Evolutionary conservation across 2,113 vertebrate genomes (phyloP).

Genomic region (Albula goreensis): DNA sequence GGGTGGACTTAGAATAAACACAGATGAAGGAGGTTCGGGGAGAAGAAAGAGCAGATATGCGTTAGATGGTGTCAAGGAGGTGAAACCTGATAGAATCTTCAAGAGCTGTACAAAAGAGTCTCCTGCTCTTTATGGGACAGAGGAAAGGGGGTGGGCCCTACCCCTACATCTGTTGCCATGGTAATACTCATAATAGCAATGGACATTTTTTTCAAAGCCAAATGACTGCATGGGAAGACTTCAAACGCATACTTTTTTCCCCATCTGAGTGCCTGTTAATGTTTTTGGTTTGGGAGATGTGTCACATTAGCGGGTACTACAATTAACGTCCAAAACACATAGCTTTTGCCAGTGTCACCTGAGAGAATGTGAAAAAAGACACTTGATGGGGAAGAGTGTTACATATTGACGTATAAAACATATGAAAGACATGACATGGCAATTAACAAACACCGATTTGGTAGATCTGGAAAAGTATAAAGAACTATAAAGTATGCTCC

Average conservation of each 20-base stretch:
- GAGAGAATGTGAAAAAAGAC: background rate
- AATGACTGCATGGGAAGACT: background rate
- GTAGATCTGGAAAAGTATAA: too few relatives aligned
- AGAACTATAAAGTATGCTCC: too few relatives aligned
- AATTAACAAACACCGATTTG: too few relatives aligned
- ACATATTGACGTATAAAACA: background rate
- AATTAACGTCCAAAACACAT: background rate
- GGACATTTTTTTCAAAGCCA: background rate
- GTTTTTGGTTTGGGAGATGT: background rate
- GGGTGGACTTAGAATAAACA: background rate
- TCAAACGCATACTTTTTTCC: background rate
- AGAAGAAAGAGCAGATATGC: background rate
- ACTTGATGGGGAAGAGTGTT: background rate
- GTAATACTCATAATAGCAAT: background rate
- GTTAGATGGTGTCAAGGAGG: background rate
- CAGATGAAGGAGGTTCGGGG: background rate
- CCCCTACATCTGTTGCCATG: background rate
- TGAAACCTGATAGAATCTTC: conserved; percentile 6
- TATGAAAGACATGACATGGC: too few relatives aligned
- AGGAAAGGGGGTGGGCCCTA: background rate
- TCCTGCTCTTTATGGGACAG: background rate
- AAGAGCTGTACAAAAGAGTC: background rate
- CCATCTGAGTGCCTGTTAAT: background rate
- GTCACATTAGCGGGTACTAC: too few relatives aligned
- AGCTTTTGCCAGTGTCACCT: background rate